Conservation (phyloP, 2,888 invertebrate species). For the Imbricaverruca yamaguchii region DNA sequence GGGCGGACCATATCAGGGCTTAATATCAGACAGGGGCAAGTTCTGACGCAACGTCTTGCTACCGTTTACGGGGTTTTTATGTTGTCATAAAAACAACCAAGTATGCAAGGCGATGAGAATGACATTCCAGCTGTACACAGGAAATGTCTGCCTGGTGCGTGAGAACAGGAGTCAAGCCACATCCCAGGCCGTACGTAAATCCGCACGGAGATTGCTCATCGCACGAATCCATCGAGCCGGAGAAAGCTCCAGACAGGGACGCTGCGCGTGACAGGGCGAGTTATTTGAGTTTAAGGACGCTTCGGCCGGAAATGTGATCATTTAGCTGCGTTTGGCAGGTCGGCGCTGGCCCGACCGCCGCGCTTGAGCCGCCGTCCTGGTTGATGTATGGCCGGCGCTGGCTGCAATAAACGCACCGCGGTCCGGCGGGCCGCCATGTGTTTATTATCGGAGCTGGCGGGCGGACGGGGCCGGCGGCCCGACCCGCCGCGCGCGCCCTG, state of each 20-base stretch:
- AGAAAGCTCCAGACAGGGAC: neutral
- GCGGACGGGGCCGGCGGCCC: neutral
- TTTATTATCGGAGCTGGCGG: slow-evolving; percentile 10
- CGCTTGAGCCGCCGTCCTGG: neutral
- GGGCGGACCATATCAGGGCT: no score
- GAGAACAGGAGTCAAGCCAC: neutral
- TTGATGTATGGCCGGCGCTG: neutral
- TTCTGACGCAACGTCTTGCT: no score
- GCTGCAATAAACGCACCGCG: slow-evolving; percentile 1
- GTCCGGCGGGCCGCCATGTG: neutral
- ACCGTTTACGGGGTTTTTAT: no score
- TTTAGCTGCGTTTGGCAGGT: no score
- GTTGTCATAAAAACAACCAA: no score
- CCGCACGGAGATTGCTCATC: neutral
- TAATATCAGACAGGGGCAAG: no score
- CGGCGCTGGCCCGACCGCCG: neutral
- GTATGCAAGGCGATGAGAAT: no score
- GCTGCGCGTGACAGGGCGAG: neutral
- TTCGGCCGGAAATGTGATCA: no score
- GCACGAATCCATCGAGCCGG: no score
- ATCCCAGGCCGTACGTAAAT: no score
- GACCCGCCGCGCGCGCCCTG: neutral
- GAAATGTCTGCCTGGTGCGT: neutral
- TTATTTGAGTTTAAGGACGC: no score
- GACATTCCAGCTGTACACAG: neutral